These are phyloP conservation scores for Elymnias hypermnestra DNA, from an alignment of 1,140 invertebrate genomes.

Conservation along the genomic window DNA sequence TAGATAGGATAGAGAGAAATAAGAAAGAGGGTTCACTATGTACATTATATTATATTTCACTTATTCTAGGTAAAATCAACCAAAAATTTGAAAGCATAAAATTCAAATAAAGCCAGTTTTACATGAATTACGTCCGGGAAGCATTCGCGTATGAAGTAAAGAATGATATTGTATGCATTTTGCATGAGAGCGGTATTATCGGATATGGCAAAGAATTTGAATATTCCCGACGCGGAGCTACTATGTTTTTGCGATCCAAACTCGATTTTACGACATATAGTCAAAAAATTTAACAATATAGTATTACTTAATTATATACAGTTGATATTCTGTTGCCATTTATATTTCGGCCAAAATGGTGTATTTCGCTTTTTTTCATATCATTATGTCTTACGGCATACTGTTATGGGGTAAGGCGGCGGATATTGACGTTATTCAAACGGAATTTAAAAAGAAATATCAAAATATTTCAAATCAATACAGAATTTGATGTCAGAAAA, in stretches of 20 bases:
- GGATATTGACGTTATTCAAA: too few species aligned
- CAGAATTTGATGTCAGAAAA: too few species aligned
- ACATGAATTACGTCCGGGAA: conserved; percentile 61
- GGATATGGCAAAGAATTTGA: conserved; percentile 63
- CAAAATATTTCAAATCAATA: too few species aligned
- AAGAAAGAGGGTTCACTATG: background rate
- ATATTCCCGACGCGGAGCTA: conserved; percentile 44
- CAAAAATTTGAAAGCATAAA: conserved; percentile 56
- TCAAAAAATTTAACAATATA: too few species aligned
- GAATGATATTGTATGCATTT: conserved; percentile 71
- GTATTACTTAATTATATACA: too few species aligned
- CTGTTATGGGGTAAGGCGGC: too few species aligned
- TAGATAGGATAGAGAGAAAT: conserved; percentile 1
- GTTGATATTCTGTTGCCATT: too few species aligned
- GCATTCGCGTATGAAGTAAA: conserved; percentile 63
- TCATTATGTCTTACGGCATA: too few species aligned
- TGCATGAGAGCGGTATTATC: conserved; percentile 66
- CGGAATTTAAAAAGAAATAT: too few species aligned
- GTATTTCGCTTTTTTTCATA: too few species aligned
- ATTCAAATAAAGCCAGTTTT: conserved; percentile 66
- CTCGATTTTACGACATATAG: too few species aligned
- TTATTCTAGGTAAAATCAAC: conserved; percentile 28
- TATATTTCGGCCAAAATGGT: too few species aligned
- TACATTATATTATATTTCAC: background rate
- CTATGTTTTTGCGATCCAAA: conserved; percentile 22